Evolutionary conservation across 1,140 invertebrate species (phyloP).

Genomic region (Zaprionus davidi): DNA sequence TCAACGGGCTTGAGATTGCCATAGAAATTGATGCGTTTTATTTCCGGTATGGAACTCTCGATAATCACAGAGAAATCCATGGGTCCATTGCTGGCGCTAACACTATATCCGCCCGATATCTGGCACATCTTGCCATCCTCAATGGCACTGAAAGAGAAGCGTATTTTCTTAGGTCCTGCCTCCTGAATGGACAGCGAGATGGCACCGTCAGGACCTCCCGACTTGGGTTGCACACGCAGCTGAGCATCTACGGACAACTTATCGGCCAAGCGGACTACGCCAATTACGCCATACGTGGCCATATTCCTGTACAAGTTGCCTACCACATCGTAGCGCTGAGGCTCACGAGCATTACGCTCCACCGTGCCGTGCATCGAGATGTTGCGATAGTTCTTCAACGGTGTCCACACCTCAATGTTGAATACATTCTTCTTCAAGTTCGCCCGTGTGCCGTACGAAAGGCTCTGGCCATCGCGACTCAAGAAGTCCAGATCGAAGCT

Average conservation of each 20-base stretch:
- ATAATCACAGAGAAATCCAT: conserved; percentile 74
- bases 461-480: conserved; percentile 53
- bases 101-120: conserved; percentile 73
- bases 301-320: conserved; percentile 76
- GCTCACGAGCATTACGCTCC: conserved; percentile 28
- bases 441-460: conserved; percentile 66
- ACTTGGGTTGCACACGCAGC: conserved; percentile 64
- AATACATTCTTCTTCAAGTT: conserved; percentile 68
- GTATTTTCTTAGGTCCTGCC: conserved; percentile 56
- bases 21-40: conserved; percentile 70
- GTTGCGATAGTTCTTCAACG: conserved; percentile 71
- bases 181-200: conserved; percentile 70
- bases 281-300: conserved; percentile 68
- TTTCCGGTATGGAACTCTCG: conserved; percentile 72
- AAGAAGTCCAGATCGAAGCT: conserved; percentile 71
- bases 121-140: conserved; percentile 78
- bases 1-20: conserved; percentile 52
- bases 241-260: conserved; percentile 54
- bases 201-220: conserved; percentile 68
- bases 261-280: conserved; percentile 58
- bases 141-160: conserved; percentile 74
- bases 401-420: conserved; percentile 79
- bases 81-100: conserved; percentile 40
- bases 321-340: conserved; percentile 55
- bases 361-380: conserved; percentile 77